Base-by-base conservation (phyloP, 2,888 invertebrate species). In the Callinectes sapidus region DNA sequence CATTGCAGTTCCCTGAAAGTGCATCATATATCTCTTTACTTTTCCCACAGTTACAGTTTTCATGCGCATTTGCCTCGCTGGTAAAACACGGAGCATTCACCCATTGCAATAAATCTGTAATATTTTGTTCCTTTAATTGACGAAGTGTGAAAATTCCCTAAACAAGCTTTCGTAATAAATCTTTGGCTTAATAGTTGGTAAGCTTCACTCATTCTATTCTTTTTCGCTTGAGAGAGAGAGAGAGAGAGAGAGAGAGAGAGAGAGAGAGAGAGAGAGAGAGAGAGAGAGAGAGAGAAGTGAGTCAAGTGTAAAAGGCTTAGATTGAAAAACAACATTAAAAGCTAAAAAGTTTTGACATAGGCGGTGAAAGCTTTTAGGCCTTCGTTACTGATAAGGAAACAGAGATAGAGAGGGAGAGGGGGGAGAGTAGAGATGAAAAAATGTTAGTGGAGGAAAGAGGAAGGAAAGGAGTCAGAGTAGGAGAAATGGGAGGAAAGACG, bases 201-300 rank as follows among this genome's bases (percentile, higher is more conserved):
- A 61, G 18, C 61, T 61, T 61, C 61, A 2, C 6, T 61, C 18
- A 61, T 61, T 61, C 23, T 61, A 23, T 23, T 23, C 23, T 23
- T 8, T 48, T 48, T 48, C 48, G 48, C 48, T 48, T 48, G 5
- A 61, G 61, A 61, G 61, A 61, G 61, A 61, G 61, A 61, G 61
- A 61, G 61, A 61, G 61, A 23, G 61, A 23, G 61, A n/a, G n/a
- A n/a, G n/a, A 55, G 55, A 61, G 61, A 61, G 61, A 61, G 61
- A 61, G 61, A 61, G 61, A 61, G 61, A 61, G 61, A 61, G 61
- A 61, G 61, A 61, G 61, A 61, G 61, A 61, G 61, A 61, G 61
- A 61, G 61, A 61, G 61, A 61, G 61, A 61, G 61, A 61, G 61
- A 61, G 61, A 61, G 61, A 61, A 55, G 18, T 3, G 61, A 23